Evolutionary conservation across 2,113 vertebrate genomes (phyloP).

Genomic region (Anhinga rufa): DNA sequence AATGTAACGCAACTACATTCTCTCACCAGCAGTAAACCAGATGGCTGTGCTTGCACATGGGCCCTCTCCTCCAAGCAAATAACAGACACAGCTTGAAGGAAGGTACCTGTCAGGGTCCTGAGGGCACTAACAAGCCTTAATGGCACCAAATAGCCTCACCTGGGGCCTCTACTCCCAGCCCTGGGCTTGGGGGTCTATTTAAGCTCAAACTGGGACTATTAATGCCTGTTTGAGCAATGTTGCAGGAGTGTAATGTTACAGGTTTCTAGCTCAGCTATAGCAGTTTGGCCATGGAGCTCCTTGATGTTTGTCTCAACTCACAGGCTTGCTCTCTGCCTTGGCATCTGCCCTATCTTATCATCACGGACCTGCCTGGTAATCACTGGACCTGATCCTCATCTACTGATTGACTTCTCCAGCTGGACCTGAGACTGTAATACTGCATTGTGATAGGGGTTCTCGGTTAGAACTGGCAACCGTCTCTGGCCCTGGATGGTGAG

Average conservation of each 20-base stretch:
- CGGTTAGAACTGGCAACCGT: neutral
- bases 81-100: neutral
- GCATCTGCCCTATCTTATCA: neutral
- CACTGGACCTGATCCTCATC: neutral
- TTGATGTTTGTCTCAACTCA: neutral
- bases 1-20: neutral
- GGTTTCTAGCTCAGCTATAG: no score
- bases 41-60: neutral
- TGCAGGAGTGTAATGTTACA: neutral
- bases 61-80: neutral
- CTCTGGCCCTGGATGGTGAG: neutral
- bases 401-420: neutral
- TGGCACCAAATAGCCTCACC: neutral
- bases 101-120: neutral
- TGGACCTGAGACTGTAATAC: neutral
- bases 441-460: neutral
- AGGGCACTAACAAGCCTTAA: neutral
- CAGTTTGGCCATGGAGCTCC: neutral
- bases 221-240: fast-evolving
- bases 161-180: neutral
- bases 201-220: neutral
- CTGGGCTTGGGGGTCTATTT: neutral
- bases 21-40: no score
- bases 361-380: neutral
- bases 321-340: neutral